These are phyloP conservation scores for Calypte anna DNA, from an alignment of 2,113 vertebrate genomes.

Conservation along the genomic window DNA sequence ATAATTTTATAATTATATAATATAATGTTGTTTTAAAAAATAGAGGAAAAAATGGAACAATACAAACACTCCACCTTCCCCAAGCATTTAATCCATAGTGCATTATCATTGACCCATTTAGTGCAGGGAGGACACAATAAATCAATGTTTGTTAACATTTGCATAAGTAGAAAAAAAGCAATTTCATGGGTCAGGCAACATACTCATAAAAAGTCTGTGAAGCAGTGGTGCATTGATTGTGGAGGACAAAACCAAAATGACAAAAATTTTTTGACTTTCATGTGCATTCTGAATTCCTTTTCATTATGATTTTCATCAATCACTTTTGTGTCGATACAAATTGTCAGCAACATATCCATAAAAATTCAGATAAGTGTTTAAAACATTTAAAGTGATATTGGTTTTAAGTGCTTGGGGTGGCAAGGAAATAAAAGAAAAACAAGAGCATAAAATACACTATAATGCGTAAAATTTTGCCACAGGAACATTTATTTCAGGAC, in stretches of 20 bases:
- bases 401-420: background rate
- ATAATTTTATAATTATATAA: background rate
- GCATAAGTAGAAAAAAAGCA: constrained; percentile 11
- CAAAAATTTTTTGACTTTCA: background rate
- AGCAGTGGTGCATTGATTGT: background rate
- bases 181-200: constrained; percentile 25
- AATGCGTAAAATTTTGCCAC: background rate
- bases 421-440: background rate
- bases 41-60: background rate
- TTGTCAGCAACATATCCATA: background rate
- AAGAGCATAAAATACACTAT: background rate
- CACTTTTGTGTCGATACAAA: background rate
- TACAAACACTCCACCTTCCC: background rate
- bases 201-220: background rate
- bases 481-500: background rate
- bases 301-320: background rate
- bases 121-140: constrained; percentile 12
- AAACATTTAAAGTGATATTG: background rate
- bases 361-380: background rate
- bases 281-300: background rate
- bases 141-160: constrained; percentile 47
- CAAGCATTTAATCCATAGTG: background rate
- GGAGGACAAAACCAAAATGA: background rate
- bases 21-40: background rate
- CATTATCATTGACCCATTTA: background rate